Conservation (phyloP, 2,888 invertebrate species). For the Petrolisthes manimaculis region DNA sequence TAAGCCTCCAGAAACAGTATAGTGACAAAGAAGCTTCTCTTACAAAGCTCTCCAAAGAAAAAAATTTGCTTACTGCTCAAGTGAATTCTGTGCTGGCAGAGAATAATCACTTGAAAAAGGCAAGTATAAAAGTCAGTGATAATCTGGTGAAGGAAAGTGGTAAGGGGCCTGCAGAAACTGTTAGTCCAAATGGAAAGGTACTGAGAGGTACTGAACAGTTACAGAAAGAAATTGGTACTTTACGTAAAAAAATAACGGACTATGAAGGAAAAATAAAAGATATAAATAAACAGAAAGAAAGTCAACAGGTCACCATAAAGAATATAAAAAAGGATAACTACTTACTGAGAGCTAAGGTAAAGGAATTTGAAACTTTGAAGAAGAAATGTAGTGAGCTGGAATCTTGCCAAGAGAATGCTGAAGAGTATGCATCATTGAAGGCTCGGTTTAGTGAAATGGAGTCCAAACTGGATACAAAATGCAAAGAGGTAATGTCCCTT, state of each 20-base stretch:
- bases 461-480: slow-evolving; percentile 27
- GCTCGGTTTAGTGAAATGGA: slow-evolving; percentile 30
- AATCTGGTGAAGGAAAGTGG: slow-evolving; percentile 17
- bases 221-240: slow-evolving; percentile 66
- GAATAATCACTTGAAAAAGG: slow-evolving; percentile 44
- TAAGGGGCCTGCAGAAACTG: slow-evolving; percentile 14
- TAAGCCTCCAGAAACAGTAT: slow-evolving; percentile 13
- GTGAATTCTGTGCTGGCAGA: slow-evolving; percentile 26
- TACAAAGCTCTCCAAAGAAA: slow-evolving; percentile 33
- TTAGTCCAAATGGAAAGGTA: background rate
- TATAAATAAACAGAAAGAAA: slow-evolving; percentile 64
- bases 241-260: slow-evolving; percentile 12
- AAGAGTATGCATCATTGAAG: slow-evolving; percentile 16
- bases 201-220: slow-evolving; percentile 45
- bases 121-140: slow-evolving; percentile 5
- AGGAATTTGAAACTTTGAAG: slow-evolving; percentile 40
- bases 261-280: slow-evolving; percentile 38
- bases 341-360: slow-evolving; percentile 39
- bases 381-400: slow-evolving; percentile 42
- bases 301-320: slow-evolving; percentile 44
- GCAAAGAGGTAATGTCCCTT: slow-evolving; percentile 32
- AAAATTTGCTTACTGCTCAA: slow-evolving; percentile 18
- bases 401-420: background rate
- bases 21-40: slow-evolving; percentile 13
- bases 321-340: slow-evolving; percentile 40